These are phyloP conservation scores for Heloderma charlesbogerti DNA, from an alignment of 2,113 vertebrate genomes.

Conservation along the genomic window DNA sequence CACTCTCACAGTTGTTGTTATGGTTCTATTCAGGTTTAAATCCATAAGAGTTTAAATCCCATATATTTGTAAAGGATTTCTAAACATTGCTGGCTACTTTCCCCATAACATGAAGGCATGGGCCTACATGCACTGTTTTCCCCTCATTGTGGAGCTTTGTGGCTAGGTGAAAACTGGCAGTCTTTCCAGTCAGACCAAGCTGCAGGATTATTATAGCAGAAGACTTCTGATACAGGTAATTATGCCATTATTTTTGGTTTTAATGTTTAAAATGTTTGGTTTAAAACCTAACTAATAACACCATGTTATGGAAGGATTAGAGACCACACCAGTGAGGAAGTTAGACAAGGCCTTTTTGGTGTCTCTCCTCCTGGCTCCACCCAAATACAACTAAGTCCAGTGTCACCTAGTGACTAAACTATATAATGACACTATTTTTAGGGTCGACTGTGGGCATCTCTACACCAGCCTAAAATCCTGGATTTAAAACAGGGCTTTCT, in stretches of 20 bases:
- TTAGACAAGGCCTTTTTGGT: not conserved
- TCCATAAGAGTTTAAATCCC: no score
- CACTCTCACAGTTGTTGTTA: not conserved
- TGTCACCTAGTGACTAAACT: not conserved
- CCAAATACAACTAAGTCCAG: not conserved
- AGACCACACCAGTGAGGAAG: not conserved
- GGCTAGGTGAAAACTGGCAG: not conserved
- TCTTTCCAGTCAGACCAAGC: not conserved
- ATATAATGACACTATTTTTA: not conserved
- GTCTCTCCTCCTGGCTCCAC: not conserved
- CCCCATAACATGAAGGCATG: not conserved
- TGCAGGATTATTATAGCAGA: not conserved
- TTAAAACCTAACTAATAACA: not conserved
- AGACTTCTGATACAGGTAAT: not conserved
- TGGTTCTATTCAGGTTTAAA: not conserved
- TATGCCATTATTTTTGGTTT: not conserved
- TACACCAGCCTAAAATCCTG: no score
- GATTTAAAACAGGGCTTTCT: no score
- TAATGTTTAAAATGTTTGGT: not conserved
- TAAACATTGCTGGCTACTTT: not conserved
- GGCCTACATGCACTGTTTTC: not conserved
- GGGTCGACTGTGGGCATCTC: no score
- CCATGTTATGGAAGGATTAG: not conserved
- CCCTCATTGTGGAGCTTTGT: not conserved
- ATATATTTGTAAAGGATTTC: not conserved